Evolutionary conservation across 2,888 invertebrate genomes (phyloP).

Genomic region (Rhyacophila evoluta): DNA sequence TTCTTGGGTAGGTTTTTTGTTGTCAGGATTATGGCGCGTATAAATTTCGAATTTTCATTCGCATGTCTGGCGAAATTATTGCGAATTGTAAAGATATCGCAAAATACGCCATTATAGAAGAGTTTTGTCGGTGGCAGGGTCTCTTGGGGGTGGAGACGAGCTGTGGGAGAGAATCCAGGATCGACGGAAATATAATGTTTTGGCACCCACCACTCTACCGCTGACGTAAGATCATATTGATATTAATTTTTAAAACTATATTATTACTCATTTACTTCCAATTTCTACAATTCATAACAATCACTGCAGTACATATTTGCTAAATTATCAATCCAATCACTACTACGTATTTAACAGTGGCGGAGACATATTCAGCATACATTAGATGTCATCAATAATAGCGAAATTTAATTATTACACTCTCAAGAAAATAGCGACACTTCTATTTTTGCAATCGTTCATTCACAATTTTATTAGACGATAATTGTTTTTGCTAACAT

Average conservation of each 20-base stretch:
- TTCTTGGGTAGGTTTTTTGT: neutral
- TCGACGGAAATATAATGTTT: neutral
- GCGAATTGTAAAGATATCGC: neutral
- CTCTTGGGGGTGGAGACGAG: neutral
- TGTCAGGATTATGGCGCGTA: neutral
- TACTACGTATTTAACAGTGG: too few species aligned
- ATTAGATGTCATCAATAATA: too few species aligned
- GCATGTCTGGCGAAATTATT: neutral
- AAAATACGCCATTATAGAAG: neutral
- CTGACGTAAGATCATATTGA: neutral
- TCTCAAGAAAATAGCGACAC: too few species aligned
- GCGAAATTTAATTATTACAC: too few species aligned
- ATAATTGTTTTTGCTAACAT: too few species aligned
- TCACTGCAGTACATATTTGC: too few species aligned
- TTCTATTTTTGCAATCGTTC: too few species aligned
- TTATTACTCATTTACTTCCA: too few species aligned
- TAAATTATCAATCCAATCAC: too few species aligned
- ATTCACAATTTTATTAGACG: too few species aligned
- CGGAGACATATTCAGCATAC: too few species aligned
- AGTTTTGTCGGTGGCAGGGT: neutral
- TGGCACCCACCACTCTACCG: neutral
- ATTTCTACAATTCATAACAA: too few species aligned
- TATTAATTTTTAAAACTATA: neutral
- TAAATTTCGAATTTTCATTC: neutral
- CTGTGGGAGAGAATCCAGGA: conserved; percentile 1